These are phyloP conservation scores for Corynorhinus townsendii DNA, from an alignment of 2,113 vertebrate species.

Conservation along the genomic window DNA sequence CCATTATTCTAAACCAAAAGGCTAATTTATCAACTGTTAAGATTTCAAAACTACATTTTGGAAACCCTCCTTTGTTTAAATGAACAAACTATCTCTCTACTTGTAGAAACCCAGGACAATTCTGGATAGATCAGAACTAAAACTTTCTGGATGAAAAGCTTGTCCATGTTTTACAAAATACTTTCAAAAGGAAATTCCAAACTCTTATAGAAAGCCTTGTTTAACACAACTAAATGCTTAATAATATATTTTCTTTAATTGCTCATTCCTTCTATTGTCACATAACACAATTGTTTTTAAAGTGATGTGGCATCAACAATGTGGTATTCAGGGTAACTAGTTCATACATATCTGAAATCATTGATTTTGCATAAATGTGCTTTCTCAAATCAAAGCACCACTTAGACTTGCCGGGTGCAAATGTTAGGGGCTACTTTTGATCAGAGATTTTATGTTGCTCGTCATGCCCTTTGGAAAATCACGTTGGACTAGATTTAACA, in stretches of 20 bases:
- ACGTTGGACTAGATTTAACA: not conserved
- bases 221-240: not conserved
- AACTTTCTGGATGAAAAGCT: not conserved
- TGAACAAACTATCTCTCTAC: not conserved
- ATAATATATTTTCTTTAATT: not conserved
- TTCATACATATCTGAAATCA: not conserved
- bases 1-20: not conserved
- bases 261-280: too few species aligned
- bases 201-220: not conserved
- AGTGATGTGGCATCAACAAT: not conserved
- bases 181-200: not conserved
- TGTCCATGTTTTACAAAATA: not conserved
- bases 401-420: fast-evolving
- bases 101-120: not conserved
- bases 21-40: not conserved
- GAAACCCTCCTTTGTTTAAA: not conserved
- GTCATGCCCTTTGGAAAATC: not conserved
- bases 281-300: not conserved
- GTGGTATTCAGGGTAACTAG: not conserved
- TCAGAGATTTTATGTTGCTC: not conserved
- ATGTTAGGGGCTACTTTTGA: not conserved
- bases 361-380: not conserved
- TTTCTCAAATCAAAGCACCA: not conserved
- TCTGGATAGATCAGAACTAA: not conserved
- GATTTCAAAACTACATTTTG: not conserved